Evolutionary conservation across 2,797 vertebrate genomes (phyloP), one percentile per base, ranked within the genome.

Genomic region (Aeoliscus strigatus): DNA sequence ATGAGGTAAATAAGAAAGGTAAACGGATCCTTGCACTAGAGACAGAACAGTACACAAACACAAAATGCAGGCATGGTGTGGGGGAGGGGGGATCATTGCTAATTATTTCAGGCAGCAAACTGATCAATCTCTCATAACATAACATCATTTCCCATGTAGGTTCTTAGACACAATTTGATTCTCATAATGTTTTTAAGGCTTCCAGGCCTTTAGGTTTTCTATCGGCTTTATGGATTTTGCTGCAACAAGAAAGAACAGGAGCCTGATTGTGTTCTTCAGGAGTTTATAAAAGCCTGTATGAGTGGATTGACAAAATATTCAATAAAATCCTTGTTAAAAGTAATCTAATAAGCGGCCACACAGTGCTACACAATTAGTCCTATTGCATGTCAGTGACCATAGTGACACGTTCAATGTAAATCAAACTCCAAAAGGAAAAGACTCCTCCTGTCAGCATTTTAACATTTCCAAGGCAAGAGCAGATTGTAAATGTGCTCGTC

Each of bases 61-160:
- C 39, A 69, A 18, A 48, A 61, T 42, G 26, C 41, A 60, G 17
- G 26, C 16, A 16, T 1, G 4, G 32, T 60, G 15, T 12, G 2
- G 16, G 1, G 5, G 17, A 10, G 3, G 11, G 17, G 84, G 94
- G 94, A 93, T 94, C 86, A 86, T 93, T 96, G 87, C 80, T 94
- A 96, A 96, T 95, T 92, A 91, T 91, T 92, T 94, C 89, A 92
- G 87, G 89, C 87, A 84, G 90, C 87, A 88, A 89, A 82, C 82
- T 89, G 90, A 96, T 96, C 93, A 94, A 93, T 96, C 90, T 84
- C 85, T 91, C 87, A 87, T 90, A 95, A 94, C 91, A 48, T 65
- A 88, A 85, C 77, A 91, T 92, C 90, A 90, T 90, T 90, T 86
- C 86, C 80, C 80, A 79, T 91, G 88, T 91, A 90, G 73, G 85